phyloP scores from a whole-genome alignment of 2,888 invertebrate species.

The Fragum fragum region DNA sequence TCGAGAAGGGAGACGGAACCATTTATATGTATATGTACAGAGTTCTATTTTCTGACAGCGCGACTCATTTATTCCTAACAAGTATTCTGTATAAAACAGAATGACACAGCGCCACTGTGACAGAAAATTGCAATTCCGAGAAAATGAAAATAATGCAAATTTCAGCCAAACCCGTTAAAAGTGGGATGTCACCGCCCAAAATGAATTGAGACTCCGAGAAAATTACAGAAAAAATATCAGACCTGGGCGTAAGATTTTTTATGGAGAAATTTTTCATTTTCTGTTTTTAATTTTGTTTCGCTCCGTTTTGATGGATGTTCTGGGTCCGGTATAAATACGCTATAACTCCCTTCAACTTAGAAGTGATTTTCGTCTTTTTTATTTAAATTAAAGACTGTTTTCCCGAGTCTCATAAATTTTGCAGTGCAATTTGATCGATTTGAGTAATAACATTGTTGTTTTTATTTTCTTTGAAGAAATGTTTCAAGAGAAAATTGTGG shows the following conservation, averaged over 20 bases:
- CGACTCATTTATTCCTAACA: constrained; percentile 52
- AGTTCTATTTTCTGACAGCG: constrained; percentile 1
- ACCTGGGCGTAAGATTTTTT: constrained; percentile 1
- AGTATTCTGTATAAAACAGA: constrained; percentile 62
- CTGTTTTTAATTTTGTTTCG: constrained; percentile 20
- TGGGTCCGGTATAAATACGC: constrained; percentile 20
- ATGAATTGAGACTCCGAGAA: constrained; percentile 38
- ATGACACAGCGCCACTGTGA: constrained; percentile 58
- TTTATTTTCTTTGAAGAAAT: constrained; percentile 9
- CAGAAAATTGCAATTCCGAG: constrained; percentile 66
- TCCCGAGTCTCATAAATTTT: constrained; percentile 24
- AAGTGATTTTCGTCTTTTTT: not conserved
- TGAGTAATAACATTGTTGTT: constrained; percentile 8
- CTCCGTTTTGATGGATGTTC: constrained; percentile 19
- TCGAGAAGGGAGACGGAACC: too few relatives aligned
- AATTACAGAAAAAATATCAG: constrained; percentile 41
- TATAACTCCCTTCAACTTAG: constrained; percentile 9
- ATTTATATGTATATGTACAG: too few relatives aligned
- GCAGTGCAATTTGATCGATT: constrained; percentile 26
- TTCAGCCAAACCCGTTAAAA: constrained; percentile 51
- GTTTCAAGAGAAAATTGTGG: not conserved
- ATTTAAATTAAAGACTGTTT: constrained; percentile 15
- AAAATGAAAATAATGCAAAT: constrained; percentile 71
- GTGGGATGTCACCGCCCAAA: constrained; percentile 32
- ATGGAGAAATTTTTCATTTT: constrained; percentile 23